Evolutionary conservation across 2,888 invertebrate species (phyloP).

Genomic region (Galerucella calmariensis): DNA sequence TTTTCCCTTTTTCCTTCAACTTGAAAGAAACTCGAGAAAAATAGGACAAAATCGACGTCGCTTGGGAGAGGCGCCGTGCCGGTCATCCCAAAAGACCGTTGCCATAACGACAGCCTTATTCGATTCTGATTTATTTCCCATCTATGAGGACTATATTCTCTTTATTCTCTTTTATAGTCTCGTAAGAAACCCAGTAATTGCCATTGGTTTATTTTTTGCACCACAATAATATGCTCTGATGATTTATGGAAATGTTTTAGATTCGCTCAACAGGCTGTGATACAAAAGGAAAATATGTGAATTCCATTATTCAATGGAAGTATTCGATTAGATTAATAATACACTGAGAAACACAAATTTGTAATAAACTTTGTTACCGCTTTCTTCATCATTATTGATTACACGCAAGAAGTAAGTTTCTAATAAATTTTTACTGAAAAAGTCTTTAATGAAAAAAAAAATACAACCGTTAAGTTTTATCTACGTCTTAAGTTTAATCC

Average conservation of each 20-base stretch:
- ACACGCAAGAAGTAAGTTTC: neutral
- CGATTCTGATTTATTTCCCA: slow-evolving; percentile 52
- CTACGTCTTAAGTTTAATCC: neutral
- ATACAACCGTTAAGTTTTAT: neutral
- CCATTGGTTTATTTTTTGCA: slow-evolving; percentile 41
- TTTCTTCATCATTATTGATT: neutral
- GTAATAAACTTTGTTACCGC: too few species aligned
- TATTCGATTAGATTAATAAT: neutral
- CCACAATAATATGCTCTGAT: slow-evolving; percentile 24
- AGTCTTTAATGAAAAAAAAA: neutral
- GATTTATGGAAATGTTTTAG: slow-evolving; percentile 31
- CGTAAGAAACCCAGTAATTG: slow-evolving; percentile 43
- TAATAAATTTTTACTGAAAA: too few species aligned
- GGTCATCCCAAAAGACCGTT: slow-evolving; percentile 51
- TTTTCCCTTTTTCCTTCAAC: neutral
- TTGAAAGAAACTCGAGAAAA: neutral
- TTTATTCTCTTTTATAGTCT: slow-evolving; percentile 28
- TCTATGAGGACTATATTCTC: slow-evolving; percentile 35
- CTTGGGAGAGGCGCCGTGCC: slow-evolving; percentile 46
- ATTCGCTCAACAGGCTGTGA: slow-evolving; percentile 18
- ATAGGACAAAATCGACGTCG: slow-evolving; percentile 15
- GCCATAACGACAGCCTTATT: slow-evolving; percentile 53
- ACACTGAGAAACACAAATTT: neutral
- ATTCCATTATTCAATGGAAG: neutral
- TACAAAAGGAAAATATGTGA: neutral